These are phyloP conservation scores for Eueides isabella DNA, from an alignment of 1,140 invertebrate genomes.

Conservation along the genomic window DNA sequence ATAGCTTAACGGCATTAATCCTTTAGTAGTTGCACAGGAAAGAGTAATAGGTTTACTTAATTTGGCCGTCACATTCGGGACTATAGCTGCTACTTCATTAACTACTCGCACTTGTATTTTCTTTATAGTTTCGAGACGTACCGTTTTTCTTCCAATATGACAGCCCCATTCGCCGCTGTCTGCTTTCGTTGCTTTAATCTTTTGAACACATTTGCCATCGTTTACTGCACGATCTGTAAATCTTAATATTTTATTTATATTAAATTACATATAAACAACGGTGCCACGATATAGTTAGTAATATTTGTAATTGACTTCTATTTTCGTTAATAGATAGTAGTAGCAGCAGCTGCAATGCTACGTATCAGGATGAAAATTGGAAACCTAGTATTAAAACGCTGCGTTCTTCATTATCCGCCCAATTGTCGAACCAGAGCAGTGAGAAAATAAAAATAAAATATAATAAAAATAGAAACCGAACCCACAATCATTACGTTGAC, in stretches of 20 bases:
- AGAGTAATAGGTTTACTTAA: conserved; percentile 56
- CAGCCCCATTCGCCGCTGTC: conserved; percentile 67
- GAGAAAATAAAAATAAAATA: too few relatives aligned
- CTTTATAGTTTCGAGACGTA: conserved; percentile 41
- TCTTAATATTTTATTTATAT: conserved; percentile 29
- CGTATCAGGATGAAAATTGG: too few relatives aligned
- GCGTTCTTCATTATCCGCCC: too few relatives aligned
- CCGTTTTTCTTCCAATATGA: conserved; percentile 55
- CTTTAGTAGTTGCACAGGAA: conserved; percentile 57
- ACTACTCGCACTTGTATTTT: conserved; percentile 61
- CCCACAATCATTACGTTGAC: too few relatives aligned
- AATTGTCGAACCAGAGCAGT: too few relatives aligned
- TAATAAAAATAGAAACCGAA: too few relatives aligned
- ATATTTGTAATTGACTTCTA: too few relatives aligned
- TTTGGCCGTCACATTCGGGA: conserved; percentile 52
- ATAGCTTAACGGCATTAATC: conserved; percentile 58
- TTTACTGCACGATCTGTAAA: conserved; percentile 55
- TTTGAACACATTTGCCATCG: conserved; percentile 55
- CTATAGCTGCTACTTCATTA: conserved; percentile 59
- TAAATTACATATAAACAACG: background rate
- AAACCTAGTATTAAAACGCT: too few relatives aligned
- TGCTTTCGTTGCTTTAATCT: conserved; percentile 50
- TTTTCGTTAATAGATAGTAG: too few relatives aligned
- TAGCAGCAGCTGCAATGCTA: too few relatives aligned
- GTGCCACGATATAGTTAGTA: too few relatives aligned